Evolutionary conservation across 2,797 vertebrate genomes (phyloP).

Genomic region (Hydrocynus forskahlii): DNA sequence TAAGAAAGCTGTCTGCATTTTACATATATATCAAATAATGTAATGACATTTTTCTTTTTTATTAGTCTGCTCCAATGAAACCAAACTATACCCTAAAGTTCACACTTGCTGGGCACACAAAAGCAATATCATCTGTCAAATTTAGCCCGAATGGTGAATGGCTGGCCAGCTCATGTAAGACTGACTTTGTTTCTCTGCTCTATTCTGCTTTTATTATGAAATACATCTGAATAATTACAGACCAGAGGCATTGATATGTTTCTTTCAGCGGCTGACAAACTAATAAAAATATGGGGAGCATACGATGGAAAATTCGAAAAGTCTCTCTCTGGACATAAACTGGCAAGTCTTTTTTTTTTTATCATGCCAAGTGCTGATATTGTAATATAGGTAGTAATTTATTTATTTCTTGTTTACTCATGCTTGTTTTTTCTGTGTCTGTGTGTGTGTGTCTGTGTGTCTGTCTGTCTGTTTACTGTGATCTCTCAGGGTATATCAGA

Average conservation of each 20-base stretch:
- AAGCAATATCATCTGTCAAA: constrained; percentile 95
- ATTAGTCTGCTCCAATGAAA: constrained; percentile 90
- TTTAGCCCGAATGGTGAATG: constrained; percentile 97
- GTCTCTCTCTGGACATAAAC: constrained; percentile 94
- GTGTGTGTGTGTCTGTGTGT: neutral
- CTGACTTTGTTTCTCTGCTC: neutral
- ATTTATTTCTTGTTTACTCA: neutral
- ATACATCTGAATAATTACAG: neutral
- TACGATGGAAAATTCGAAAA: constrained; percentile 98
- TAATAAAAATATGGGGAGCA: constrained; percentile 97
- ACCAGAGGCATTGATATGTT: neutral
- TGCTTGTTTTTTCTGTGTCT: no score
- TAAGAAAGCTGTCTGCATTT: neutral
- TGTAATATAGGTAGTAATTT: neutral
- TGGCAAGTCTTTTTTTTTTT: constrained; percentile 80
- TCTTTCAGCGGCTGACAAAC: constrained; percentile 90
- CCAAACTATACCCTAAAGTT: constrained; percentile 96
- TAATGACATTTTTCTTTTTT: constrained; percentile 5
- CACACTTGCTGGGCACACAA: constrained; percentile 94
- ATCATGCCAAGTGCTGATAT: neutral
- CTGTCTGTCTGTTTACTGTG: neutral
- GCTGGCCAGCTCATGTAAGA: constrained; percentile 95
- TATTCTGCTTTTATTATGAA: neutral
- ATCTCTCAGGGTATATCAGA: constrained; percentile 90
- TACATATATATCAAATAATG: neutral